A percentile compares a stretch with the other conserved stretches of the same genome.
These are phyloP conservation scores for Hydrozoanthus tunicans DNA, from an alignment of 64 coral and sea anemone species.

Conservation along the genomic window DNA sequence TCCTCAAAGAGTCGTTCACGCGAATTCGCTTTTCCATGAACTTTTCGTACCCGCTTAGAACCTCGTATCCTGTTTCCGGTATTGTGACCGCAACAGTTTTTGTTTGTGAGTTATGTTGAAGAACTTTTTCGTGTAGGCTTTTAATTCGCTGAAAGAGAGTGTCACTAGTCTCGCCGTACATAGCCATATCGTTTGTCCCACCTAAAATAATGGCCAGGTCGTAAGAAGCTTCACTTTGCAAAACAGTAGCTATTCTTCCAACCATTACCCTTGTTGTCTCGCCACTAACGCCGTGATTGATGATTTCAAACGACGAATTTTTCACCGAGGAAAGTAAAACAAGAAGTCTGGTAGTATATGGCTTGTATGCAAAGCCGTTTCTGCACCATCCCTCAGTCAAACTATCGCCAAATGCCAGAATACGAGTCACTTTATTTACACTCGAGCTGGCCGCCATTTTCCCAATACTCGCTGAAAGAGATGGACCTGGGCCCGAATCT, in stretches of 20 bases:
- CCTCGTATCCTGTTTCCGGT: conserved; percentile 67
- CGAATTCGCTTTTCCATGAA: conserved; percentile 47
- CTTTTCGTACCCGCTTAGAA: neutral
- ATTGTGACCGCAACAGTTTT: conserved; percentile 53
- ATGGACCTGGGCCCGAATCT: too few species aligned
- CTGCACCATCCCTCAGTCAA: conserved; percentile 65
- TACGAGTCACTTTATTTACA: neutral
- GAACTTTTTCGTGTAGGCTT: conserved; percentile 54
- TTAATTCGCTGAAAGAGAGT: conserved; percentile 63
- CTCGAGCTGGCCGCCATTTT: conserved; percentile 45
- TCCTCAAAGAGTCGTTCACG: conserved; percentile 54
- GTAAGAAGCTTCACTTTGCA: conserved; percentile 27
- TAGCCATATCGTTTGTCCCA: conserved; percentile 73
- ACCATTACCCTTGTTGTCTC: conserved; percentile 50
- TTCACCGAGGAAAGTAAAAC: conserved; percentile 20
- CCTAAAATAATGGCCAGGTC: conserved; percentile 64
- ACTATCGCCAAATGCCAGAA: conserved; percentile 73
- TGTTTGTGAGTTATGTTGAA: conserved; percentile 17
- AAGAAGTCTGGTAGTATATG: conserved; percentile 56
- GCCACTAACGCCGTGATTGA: conserved; percentile 65
- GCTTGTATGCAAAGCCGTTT: conserved; percentile 42
- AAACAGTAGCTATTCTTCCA: neutral
- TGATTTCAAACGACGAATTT: conserved; percentile 35
- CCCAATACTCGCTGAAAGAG: too few species aligned
- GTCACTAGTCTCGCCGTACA: neutral